Evolutionary conservation across 2,888 invertebrate genomes (phyloP).

Genomic region (Phyto melanocephala): DNA sequence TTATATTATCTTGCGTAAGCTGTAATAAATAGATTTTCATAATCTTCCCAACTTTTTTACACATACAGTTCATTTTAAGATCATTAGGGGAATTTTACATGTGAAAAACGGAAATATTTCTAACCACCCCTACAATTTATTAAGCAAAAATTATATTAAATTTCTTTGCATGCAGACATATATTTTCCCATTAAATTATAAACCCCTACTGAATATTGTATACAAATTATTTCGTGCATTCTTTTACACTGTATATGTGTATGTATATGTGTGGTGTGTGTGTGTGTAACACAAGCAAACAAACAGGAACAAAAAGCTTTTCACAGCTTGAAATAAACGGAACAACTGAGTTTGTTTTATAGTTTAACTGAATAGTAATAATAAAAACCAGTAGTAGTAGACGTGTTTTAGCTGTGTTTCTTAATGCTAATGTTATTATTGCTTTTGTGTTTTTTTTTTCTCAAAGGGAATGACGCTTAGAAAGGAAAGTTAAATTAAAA

Average conservation of each 20-base stretch:
- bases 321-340: slow-evolving; percentile 38
- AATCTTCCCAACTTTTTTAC: too few relatives aligned
- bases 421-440: not conserved
- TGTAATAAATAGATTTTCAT: too few relatives aligned
- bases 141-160: too few relatives aligned
- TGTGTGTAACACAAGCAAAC: not conserved
- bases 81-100: too few relatives aligned
- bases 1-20: too few relatives aligned
- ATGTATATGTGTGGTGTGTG: not conserved
- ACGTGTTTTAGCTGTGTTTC: not conserved
- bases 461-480: not conserved
- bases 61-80: too few relatives aligned
- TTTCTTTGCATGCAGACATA: too few relatives aligned
- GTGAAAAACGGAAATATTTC: too few relatives aligned
- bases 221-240: not conserved
- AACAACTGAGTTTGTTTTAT: slow-evolving; percentile 16
- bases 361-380: slow-evolving; percentile 27
- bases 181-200: too few relatives aligned
- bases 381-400: not conserved
- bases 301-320: slow-evolving; percentile 18
- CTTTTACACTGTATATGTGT: not conserved
- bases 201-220: not conserved
- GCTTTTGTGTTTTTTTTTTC: not conserved
- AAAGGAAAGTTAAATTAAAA: too few relatives aligned
- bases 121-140: too few relatives aligned